Evolutionary conservation across 2,888 invertebrate genomes (phyloP).

Genomic region (Tetropium fuscum): DNA sequence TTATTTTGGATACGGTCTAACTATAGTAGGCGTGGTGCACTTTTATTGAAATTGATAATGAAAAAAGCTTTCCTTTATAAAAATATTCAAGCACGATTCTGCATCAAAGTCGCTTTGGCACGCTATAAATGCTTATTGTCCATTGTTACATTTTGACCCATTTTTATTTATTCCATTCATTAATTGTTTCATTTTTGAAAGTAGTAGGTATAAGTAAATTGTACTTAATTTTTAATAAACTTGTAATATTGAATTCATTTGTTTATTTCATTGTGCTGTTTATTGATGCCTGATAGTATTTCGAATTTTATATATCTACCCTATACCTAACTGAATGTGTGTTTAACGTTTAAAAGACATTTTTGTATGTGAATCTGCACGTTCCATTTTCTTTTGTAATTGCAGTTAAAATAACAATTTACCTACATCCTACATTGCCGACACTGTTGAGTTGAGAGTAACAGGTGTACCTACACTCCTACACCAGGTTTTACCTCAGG

Average conservation of each 20-base stretch:
- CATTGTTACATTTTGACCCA: conserved; percentile 10
- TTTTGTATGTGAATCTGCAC: conserved; percentile 16
- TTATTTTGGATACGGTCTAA: conserved; percentile 34
- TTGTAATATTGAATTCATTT: conserved; percentile 28
- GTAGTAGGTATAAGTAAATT: conserved; percentile 33
- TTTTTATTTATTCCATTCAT: conserved; percentile 31
- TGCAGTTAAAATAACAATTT: conserved; percentile 4
- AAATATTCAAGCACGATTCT: conserved; percentile 31
- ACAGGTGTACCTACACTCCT: conserved; percentile 43
- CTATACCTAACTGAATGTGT: conserved; percentile 13
- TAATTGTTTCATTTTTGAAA: conserved; percentile 34
- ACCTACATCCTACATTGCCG: too few relatives aligned
- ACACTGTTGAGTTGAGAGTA: conserved; percentile 26
- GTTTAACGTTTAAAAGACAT: conserved; percentile 14
- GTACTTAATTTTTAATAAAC: conserved; percentile 34
- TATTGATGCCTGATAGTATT: conserved; percentile 23
- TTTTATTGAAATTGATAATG: conserved; percentile 22
- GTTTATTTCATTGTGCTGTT: conserved; percentile 33
- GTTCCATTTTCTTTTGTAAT: conserved; percentile 2
- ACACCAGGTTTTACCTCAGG: too few relatives aligned
- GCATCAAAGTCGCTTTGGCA: conserved; percentile 40
- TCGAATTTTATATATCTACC: too few relatives aligned
- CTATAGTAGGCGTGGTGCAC: conserved; percentile 46
- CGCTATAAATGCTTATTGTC: conserved; percentile 33
- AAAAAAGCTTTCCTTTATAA: conserved; percentile 29